Percentiles rank a stretch among this genome's conserved stretches.
These are phyloP conservation scores for Candoia aspera DNA, from an alignment of 2,113 vertebrate species.

Conservation along the genomic window DNA sequence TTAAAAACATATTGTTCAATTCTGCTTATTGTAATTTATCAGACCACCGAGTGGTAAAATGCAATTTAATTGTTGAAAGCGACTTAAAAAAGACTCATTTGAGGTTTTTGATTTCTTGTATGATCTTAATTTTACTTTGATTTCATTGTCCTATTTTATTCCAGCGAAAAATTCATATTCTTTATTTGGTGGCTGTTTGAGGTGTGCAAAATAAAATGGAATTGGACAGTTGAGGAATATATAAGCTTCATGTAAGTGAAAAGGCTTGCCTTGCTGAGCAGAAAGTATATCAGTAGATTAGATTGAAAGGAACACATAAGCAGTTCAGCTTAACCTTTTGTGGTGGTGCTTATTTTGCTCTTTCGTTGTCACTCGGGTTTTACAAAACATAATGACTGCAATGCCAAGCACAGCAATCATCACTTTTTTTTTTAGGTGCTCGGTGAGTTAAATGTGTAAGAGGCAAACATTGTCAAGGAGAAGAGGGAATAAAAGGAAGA, in stretches of 20 bases:
- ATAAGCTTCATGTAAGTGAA: background rate
- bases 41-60: background rate
- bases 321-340: background rate
- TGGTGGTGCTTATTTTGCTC: background rate
- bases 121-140: background rate
- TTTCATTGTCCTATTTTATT: background rate
- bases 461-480: background rate
- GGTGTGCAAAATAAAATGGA: background rate
- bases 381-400: background rate
- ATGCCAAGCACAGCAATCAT: background rate
- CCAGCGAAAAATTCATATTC: background rate
- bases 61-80: background rate
- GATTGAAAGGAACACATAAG: background rate
- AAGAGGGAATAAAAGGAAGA: background rate
- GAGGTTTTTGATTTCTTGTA: background rate
- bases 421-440: background rate
- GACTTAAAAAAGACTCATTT: background rate
- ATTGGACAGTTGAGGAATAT: background rate
- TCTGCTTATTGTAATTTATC: background rate
- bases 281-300: background rate
- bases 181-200: background rate
- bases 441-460: background rate
- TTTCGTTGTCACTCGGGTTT: background rate
- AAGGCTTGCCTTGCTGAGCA: background rate
- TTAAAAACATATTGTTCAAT: background rate